Base-by-base conservation (phyloP, 1,140 invertebrate genomes). In the Lucilia cuprina region DNA sequence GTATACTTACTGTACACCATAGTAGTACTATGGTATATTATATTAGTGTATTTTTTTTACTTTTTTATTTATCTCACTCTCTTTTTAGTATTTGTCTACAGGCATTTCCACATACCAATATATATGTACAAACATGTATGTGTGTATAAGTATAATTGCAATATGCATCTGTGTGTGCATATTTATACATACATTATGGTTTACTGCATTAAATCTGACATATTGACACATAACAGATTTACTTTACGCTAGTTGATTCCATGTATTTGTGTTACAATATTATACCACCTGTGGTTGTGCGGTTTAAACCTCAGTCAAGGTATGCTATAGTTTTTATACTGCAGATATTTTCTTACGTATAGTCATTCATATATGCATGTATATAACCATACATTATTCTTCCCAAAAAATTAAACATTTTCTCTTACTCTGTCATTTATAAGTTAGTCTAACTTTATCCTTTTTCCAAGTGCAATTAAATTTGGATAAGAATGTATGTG, bases 221-320 rank as follows among this genome's bases (percentile, higher is more conserved):
- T 70, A 70, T 70, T 70, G 65, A 70, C 65, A 70, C 65, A n/a
- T 70, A 70, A 70, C 65, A 70, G 65, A 70, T 70, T 70, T 70
- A 70, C 65, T 70, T 70, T 70, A 70, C 21, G 65, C 65, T n/a
- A 70, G n/a, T 25, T 25, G 65, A 70, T 70, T 21, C 65, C 8
- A 70, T 21, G 65, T 21, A 21, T 70, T 12, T 60, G 55, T 60
- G n/a, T 60, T 60, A 60, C n/a, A 70, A 70, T 19, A 70, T 70
- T 70, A 70, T 70, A 70, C 65, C 65, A 70, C 65, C 65, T 70
- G 65, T 70, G 65, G 65, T 70, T 70, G 21, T 70, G 65, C n/a
- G 65, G 65, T 21, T 70, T 70, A 70, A 70, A 70, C 65, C 65
- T 70, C 65, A 70, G 65, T 70, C 19, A 70, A 21, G 65, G 65